Percentiles rank a stretch among this genome's conserved stretches.
Conservation (phyloP, 2,888 invertebrate species). For the Diplolepis rosae region DNA sequence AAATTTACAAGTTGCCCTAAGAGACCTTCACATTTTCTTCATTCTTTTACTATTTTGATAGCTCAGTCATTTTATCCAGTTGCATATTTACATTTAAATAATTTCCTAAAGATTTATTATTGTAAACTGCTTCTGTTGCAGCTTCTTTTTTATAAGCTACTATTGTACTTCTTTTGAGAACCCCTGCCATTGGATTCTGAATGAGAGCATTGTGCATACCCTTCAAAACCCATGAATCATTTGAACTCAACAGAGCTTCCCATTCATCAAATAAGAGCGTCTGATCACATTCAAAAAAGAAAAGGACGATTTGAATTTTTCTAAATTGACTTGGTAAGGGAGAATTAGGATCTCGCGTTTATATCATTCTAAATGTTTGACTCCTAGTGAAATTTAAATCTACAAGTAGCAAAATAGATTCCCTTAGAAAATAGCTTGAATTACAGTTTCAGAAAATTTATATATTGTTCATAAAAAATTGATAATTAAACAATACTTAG, state of each 20-base stretch:
- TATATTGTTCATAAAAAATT: no score
- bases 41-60: background rate
- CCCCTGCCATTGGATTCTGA: conserved; percentile 11
- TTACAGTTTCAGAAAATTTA: no score
- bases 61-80: background rate
- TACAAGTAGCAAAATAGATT: background rate
- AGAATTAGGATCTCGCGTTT: background rate
- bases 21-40: background rate
- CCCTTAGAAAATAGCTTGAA: background rate
- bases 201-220: conserved; percentile 22
- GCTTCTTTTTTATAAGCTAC: background rate
- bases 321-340: background rate
- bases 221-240: conserved; percentile 14
- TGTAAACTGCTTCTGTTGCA: background rate
- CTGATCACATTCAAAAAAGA: conserved; percentile 18
- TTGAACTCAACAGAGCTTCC: conserved; percentile 28
- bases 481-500: no score
- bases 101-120: background rate
- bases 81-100: background rate
- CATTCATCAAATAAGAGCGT: conserved; percentile 15
- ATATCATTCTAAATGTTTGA: background rate
- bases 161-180: conserved; percentile 2
- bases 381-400: background rate
- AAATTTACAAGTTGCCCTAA: background rate
- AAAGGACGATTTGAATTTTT: background rate